Evolutionary conservation across 2,113 vertebrate genomes (phyloP), one percentile per base, ranked within the genome.

Genomic region (Heptranchias perlo): DNA sequence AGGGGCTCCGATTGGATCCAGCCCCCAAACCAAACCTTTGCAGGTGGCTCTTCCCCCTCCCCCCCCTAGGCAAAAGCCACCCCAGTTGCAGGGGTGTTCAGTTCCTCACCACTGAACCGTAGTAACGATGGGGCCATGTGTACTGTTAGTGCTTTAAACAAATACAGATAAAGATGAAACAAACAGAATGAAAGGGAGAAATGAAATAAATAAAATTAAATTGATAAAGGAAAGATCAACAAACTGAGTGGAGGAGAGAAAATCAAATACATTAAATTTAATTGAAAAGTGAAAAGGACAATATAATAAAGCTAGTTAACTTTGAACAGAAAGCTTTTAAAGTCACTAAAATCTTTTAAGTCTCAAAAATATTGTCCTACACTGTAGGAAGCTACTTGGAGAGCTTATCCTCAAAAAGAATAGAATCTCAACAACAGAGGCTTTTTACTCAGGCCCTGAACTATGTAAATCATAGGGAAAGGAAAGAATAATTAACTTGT

Each of bases 401-500:
- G 4, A n/a, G n/a, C n/a, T n/a, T n/a, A n/a, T n/a, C n/a, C n/a
- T n/a, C n/a, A n/a, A 69, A 69, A 65, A 49, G 62, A 10, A 49
- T 21, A 65, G 18, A 94, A 28, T 94, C 44, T 64, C 2, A 67
- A 16, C 25, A 94, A 69, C 93, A 69, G 44, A 94, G 23, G 8
- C 92, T 8, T 1, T 44, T 47, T 44, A 44, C 14, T 4, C 92
- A 7, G 25, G 44, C 47, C 94, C 39, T 13, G 44, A 25, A n/a
- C 65, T 52, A n/a, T 94, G 62, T 96, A 65, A 78, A 96, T 96
- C 87, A 84, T 47, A 78, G 31, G 82, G 96, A 96, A 97, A 97
- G 96, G 96, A 97, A 97, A 97, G 96, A 96, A 97, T 96, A 97
- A 97, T 98, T 97, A 98, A 97, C 97, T 97, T 98, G 97, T 96